Conservation (phyloP, 2,888 invertebrate genomes). For the Cantharis flavilabris region DNA sequence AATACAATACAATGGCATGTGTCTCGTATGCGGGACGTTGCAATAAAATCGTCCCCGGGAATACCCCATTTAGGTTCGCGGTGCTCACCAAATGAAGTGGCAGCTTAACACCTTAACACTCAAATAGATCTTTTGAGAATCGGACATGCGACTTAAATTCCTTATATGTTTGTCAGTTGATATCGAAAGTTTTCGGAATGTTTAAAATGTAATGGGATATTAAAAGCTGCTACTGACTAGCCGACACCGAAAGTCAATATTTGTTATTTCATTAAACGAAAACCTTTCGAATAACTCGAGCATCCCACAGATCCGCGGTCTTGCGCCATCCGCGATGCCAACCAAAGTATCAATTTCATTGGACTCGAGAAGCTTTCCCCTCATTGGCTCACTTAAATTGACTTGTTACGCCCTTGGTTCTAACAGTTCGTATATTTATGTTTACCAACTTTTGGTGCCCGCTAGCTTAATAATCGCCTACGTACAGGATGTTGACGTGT, state of each 20-base stretch:
- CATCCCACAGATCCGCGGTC: conserved; percentile 30
- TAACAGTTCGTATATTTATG: conserved; percentile 16
- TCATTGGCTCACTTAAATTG: conserved; percentile 48
- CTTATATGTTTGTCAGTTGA: conserved; percentile 41
- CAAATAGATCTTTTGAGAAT: conserved; percentile 25
- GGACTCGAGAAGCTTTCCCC: conserved; percentile 46
- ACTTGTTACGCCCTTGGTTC: conserved; percentile 49
- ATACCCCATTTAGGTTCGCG: no score
- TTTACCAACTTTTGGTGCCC: not conserved
- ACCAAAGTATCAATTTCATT: conserved; percentile 56
- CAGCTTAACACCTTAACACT: conserved; percentile 28
- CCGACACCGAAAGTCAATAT: not conserved
- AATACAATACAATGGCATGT: not conserved
- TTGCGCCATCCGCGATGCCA: conserved; percentile 46
- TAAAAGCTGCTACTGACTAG: not conserved
- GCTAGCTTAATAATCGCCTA: not conserved
- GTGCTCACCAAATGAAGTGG: not conserved
- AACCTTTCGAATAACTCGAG: conserved; percentile 1
- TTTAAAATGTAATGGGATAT: not conserved
- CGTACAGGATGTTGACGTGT: not conserved
- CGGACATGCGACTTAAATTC: conserved; percentile 34
- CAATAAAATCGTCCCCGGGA: not conserved
- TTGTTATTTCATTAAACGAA: not conserved
- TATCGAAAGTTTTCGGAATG: conserved; percentile 6
- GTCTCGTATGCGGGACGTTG: not conserved